Evolutionary conservation across 2,797 vertebrate genomes (phyloP).

Genomic region (Halcyon smyrnensis): DNA sequence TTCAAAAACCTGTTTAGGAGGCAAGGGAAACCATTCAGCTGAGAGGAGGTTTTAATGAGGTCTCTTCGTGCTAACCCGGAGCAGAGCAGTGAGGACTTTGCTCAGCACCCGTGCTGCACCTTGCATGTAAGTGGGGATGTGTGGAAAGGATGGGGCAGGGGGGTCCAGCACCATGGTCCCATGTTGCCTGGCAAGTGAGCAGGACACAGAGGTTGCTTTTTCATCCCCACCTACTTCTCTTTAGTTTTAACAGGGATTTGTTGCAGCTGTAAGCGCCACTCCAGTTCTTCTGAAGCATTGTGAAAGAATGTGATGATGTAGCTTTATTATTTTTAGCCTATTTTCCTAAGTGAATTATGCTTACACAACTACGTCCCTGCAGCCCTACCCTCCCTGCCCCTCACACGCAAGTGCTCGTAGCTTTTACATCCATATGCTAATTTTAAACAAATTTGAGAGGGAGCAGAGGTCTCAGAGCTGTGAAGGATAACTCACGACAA

Average conservation of each 20-base stretch:
- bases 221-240: not conserved
- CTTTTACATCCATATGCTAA: not conserved
- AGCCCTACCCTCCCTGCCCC: conserved; percentile 15
- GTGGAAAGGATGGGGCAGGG: rapidly evolving
- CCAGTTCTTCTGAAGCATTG: conserved; percentile 16
- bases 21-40: not conserved
- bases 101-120: not conserved
- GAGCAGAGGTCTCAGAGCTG: not conserved
- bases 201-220: not conserved
- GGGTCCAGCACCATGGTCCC: not conserved
- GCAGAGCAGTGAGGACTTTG: not conserved
- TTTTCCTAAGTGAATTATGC: conserved; percentile 47
- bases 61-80: rapidly evolving
- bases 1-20: conserved; percentile 21
- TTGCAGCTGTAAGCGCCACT: not conserved
- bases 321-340: conserved; percentile 65
- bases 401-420: not conserved
- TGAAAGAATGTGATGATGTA: conserved; percentile 66
- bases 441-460: conserved; percentile 14
- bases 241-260: not conserved
- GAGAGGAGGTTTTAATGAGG: not conserved
- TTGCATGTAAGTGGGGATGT: rapidly evolving
- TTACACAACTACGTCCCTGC: conserved; percentile 33
- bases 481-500: not conserved
- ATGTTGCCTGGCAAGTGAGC: not conserved